phyloP scores from a whole-genome alignment of 2,888 invertebrate species.

The Iphiclides podalirius region DNA sequence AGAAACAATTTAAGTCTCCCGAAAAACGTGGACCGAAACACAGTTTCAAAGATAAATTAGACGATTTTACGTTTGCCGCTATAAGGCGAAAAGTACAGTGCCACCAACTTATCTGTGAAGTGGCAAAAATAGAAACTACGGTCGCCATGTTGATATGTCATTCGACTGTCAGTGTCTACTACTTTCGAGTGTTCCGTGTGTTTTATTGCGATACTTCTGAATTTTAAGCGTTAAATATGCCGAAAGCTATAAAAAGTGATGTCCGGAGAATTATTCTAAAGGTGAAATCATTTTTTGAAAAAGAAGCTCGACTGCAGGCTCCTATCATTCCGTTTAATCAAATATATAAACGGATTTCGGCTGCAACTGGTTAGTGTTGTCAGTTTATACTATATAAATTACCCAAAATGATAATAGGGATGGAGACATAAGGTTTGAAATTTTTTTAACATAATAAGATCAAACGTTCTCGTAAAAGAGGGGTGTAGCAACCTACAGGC shows the following conservation, averaged over 20 bases:
- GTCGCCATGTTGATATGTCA: background rate
- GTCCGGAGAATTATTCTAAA: conserved; percentile 14
- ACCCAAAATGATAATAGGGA: conserved; percentile 6
- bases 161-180: conserved; percentile 15
- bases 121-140: background rate
- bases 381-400: conserved; percentile 3
- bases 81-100: no score
- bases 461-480: background rate
- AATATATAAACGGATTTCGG: conserved; percentile 16
- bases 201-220: conserved; percentile 17
- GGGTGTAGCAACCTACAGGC: background rate
- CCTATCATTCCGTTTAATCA: conserved; percentile 13
- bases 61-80: no score
- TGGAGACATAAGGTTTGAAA: background rate
- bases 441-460: conserved; percentile 3
- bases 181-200: conserved; percentile 12
- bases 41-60: no score
- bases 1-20: no score
- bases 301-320: conserved; percentile 14
- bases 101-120: background rate
- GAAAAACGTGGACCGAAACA: no score
- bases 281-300: conserved; percentile 12
- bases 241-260: conserved; percentile 11
- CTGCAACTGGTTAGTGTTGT: conserved; percentile 11
- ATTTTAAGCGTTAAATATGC: conserved; percentile 15